Evolutionary conservation across 2,888 invertebrate species (phyloP).

Genomic region (Halocaridina rubra): DNA sequence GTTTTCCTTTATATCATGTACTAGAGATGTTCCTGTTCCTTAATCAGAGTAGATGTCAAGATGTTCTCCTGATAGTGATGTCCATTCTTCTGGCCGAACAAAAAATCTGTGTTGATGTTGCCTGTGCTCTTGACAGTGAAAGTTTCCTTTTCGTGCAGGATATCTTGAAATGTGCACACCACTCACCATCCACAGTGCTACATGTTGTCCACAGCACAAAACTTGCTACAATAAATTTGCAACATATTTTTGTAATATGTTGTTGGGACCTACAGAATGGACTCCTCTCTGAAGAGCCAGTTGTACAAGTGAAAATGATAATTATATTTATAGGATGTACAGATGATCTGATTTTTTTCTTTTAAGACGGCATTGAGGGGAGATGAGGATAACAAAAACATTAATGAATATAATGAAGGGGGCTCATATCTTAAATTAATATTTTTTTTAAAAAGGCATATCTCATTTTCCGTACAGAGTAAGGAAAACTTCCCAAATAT

Average conservation of each 20-base stretch:
- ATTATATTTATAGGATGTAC: constrained; percentile 59
- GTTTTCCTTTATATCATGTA: no score
- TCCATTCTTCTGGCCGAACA: no score
- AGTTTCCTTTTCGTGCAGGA: no score
- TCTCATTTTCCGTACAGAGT: constrained; percentile 40
- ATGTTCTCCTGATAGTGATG: no score
- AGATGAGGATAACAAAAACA: constrained; percentile 51
- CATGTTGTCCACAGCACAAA: constrained; percentile 57
- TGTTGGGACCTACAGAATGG: constrained; percentile 52
- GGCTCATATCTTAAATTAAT: constrained; percentile 44
- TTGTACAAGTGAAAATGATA: constrained; percentile 61
- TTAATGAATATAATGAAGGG: constrained; percentile 33
- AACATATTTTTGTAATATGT: constrained; percentile 38
- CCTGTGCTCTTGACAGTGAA: no score
- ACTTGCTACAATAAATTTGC: constrained; percentile 52
- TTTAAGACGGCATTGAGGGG: constrained; percentile 51
- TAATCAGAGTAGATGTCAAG: no score
- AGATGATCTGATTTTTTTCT: constrained; percentile 58
- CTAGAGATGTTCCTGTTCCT: no score
- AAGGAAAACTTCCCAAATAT: constrained; percentile 30
- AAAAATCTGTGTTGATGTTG: no score
- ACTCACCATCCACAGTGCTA: constrained; percentile 38
- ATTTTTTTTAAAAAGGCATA: no score
- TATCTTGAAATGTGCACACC: no score
- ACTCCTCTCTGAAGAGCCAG: constrained; percentile 47